phyloP scores from a whole-genome alignment of 2,888 invertebrate genomes.

The Mesorhabditis sp. region DNA sequence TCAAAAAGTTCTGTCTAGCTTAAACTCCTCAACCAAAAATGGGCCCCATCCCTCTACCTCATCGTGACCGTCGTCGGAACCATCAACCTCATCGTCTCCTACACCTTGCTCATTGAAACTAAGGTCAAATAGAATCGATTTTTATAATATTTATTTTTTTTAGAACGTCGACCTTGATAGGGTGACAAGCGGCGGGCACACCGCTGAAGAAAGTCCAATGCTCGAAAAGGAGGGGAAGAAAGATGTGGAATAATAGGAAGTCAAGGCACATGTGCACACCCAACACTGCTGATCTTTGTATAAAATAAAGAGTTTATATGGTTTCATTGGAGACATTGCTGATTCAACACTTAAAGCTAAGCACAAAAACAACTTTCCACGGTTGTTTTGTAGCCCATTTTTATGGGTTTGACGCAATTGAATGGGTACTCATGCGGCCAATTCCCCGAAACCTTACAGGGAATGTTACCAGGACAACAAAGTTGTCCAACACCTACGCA shows the following conservation, averaged over 20 bases:
- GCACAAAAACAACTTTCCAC: no score
- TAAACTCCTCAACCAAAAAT: slow-evolving; percentile 42
- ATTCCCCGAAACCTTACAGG: no score
- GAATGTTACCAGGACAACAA: no score
- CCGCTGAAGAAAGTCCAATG: not conserved
- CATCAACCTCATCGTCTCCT: slow-evolving; percentile 42
- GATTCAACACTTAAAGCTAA: no score
- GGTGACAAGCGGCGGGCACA: not conserved
- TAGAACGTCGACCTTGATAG: not conserved
- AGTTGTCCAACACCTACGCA: no score
- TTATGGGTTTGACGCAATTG: no score
- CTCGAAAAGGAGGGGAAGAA: not conserved
- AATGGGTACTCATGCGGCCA: no score
- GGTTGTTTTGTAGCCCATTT: no score
- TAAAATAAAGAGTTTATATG: no score
- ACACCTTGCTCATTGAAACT: slow-evolving; percentile 33
- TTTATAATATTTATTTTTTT: not conserved
- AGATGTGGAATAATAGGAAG: not conserved
- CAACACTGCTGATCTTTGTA: no score
- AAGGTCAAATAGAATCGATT: slow-evolving; percentile 7
- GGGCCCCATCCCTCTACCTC: slow-evolving; percentile 50
- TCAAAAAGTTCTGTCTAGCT: slow-evolving; percentile 31
- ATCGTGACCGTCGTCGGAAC: slow-evolving; percentile 46
- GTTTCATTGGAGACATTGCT: no score
- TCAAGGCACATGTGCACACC: no score